Evolutionary conservation across 2,797 vertebrate species (phyloP).

Genomic region (Molossus molossus): DNA sequence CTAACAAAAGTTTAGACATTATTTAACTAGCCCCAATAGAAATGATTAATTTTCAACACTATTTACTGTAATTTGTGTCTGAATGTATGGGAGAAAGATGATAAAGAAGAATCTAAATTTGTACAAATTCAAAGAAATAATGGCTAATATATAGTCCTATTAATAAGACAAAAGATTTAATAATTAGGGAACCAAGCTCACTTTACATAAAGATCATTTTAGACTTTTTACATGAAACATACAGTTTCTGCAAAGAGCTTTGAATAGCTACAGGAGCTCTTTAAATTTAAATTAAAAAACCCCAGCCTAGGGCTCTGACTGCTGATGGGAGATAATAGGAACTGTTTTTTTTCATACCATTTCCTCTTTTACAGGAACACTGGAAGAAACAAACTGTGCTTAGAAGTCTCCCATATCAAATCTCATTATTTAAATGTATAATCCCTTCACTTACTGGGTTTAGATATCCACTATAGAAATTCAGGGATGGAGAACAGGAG

Average conservation of each 20-base stretch:
- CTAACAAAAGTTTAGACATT: constrained; percentile 13
- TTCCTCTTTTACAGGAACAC: background rate
- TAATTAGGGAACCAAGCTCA: background rate
- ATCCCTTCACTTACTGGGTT: background rate
- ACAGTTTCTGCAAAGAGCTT: constrained; percentile 19
- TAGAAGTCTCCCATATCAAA: background rate
- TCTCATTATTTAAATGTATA: background rate
- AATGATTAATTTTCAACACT: constrained; percentile 6
- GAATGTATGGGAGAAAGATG: background rate
- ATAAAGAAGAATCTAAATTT: background rate
- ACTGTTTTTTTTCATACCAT: background rate
- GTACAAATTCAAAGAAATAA: background rate
- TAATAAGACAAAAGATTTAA: background rate
- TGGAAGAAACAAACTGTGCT: background rate
- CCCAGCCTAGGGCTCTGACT: no score
- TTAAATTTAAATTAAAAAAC: constrained; percentile 10
- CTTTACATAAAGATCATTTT: constrained; percentile 11
- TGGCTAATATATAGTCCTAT: background rate
- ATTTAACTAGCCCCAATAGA: background rate
- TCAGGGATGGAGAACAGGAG: rapidly evolving
- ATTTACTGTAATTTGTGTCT: background rate
- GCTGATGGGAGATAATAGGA: background rate
- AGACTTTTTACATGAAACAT: background rate
- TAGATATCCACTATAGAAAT: background rate
- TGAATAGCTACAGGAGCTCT: background rate